These are phyloP conservation scores for Anarhynchus alexandrinus DNA, from an alignment of 2,113 vertebrate genomes.

Conservation along the genomic window DNA sequence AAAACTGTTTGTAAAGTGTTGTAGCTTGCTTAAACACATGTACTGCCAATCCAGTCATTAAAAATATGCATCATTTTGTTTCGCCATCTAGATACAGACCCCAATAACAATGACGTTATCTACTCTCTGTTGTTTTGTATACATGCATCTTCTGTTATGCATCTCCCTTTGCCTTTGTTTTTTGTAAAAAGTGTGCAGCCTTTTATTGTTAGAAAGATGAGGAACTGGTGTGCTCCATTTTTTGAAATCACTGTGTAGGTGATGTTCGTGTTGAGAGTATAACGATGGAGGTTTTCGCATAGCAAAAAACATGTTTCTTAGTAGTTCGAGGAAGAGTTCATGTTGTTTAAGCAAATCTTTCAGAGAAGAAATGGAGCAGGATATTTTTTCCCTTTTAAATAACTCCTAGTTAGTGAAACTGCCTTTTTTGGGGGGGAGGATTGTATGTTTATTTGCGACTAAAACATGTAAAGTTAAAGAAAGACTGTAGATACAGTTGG, in stretches of 20 bases:
- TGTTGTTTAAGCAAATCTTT: not conserved
- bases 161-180: not conserved
- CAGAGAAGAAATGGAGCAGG: not conserved
- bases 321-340: not conserved
- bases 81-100: not conserved
- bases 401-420: not conserved
- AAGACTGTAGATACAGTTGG: not conserved
- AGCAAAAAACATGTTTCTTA: not conserved
- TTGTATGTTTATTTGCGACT: not conserved
- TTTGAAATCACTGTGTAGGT: not conserved
- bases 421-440: not conserved
- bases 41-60: not conserved
- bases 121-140: not conserved
- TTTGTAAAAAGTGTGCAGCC: not conserved
- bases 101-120: not conserved
- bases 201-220: not conserved
- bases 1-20: not conserved
- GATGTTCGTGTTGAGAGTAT: not conserved
- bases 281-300: fast-evolving
- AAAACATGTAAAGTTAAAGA: not conserved
- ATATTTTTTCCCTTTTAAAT: not conserved
- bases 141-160: not conserved
- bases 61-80: not conserved
- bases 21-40: not conserved
- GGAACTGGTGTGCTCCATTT: not conserved